Base-by-base conservation (phyloP, 35 echinoderm and acorn worm genomes). In the Patiria miniata region DNA sequence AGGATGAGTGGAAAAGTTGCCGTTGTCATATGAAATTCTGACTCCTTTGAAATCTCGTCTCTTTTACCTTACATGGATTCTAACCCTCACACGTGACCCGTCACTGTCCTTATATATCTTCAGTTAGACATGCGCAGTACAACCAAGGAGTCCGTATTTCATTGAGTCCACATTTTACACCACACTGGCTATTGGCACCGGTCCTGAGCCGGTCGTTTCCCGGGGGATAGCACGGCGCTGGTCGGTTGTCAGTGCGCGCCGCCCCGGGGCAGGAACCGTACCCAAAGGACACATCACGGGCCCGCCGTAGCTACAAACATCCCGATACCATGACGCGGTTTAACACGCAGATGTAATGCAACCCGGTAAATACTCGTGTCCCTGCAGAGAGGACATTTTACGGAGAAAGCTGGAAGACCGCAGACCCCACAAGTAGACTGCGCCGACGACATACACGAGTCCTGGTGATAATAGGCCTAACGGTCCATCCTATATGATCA, bases 301-400 rank as follows among this genome's bases (percentile, higher is more conserved):
- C 57, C n/a, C 57, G 57, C 57, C 57, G 57, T 60, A 60, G 57
- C 65, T 73, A 73, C 65, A 73, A 73, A 73, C 65, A 73, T 23
- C 65, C 8, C 34, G 26, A 26, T 73, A 73, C 21, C 65, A 73
- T 73, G 65, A 32, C 65, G 65, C 65, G 34, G 57, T 73, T 26
- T 26, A 32, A 68, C 42, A 68, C 65, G 8, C 34, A 32, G 22
- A 73, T 73, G 65, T 26, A 73, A 73, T 73, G 29, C 65, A 73
- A 73, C 65, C 0, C 65, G 65, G 6, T 34, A 73, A 73, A 73
- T 36, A 73, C 14, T 73, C 26, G 14, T 73, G 18, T 73, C 23
- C 65, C 34, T 6, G 65, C 34, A 36, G 65, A 36, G 65, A 32
- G 34, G 65, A 73, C 65, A 6, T 15, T 73, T 73, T 73, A 22